Conservation (phyloP, 2,797 vertebrate genomes). For the Halcyon badia region DNA sequence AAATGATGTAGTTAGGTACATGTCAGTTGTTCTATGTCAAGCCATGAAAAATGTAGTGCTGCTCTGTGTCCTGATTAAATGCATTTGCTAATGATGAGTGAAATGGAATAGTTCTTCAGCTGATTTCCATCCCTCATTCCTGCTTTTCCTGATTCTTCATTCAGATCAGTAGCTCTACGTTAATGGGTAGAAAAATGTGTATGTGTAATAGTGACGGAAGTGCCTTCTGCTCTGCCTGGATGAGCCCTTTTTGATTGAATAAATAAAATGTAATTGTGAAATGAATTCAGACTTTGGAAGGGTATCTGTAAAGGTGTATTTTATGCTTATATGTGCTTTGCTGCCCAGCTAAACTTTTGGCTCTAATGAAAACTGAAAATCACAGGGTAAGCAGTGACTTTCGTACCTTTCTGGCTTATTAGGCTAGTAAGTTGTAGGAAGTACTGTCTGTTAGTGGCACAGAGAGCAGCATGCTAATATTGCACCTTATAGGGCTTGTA, state of each 20-base stretch:
- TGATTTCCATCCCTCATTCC: conserved; percentile 31
- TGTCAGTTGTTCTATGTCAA: neutral
- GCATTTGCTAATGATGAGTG: conserved; percentile 51
- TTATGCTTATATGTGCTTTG: neutral
- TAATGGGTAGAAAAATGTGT: neutral
- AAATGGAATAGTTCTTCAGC: conserved; percentile 21
- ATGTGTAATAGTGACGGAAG: neutral
- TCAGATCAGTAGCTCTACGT: conserved; percentile 4
- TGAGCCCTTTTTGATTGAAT: neutral
- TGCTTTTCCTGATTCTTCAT: conserved; percentile 1
- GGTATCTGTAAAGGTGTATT: neutral
- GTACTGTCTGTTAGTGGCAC: neutral
- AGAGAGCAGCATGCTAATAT: neutral
- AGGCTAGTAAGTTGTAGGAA: neutral
- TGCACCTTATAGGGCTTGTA: neutral
- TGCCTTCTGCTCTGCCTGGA: neutral
- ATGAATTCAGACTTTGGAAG: neutral
- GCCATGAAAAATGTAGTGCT: conserved; percentile 6
- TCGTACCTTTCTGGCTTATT: neutral
- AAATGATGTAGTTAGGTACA: neutral
- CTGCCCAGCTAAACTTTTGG: neutral
- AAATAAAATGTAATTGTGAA: neutral
- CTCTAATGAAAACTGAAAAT: neutral
- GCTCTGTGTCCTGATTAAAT: neutral
- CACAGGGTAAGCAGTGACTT: neutral